phyloP scores from a whole-genome alignment of 2,113 vertebrate genomes.

The Athene cunicularia region DNA sequence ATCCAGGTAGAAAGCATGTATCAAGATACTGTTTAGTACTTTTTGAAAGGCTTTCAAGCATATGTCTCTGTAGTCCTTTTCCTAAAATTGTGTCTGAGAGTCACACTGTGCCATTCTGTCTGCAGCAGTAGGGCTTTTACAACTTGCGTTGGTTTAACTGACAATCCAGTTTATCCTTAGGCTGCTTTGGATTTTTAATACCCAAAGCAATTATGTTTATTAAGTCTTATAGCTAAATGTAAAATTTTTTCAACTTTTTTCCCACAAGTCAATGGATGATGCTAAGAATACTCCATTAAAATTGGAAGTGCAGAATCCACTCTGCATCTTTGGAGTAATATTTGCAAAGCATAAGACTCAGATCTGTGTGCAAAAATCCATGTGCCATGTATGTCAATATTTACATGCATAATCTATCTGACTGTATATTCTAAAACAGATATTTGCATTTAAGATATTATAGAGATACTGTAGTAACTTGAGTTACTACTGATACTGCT shows the following conservation, averaged over 20 bases:
- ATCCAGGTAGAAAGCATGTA: not conserved
- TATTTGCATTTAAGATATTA: not conserved
- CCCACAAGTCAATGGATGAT: not conserved
- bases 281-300: not conserved
- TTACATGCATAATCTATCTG: not conserved
- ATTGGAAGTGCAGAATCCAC: not conserved
- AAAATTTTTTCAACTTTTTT: not conserved
- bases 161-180: not conserved
- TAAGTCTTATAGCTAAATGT: accelerated
- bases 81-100: not conserved
- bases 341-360: not conserved
- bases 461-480: not conserved
- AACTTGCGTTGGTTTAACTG: not conserved
- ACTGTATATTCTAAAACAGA: not conserved
- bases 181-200: not conserved
- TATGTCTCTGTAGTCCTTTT: not conserved
- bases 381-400: not conserved
- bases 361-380: not conserved
- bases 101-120: not conserved
- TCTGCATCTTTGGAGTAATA: not conserved
- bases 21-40: not conserved
- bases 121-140: not conserved
- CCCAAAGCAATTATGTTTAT: not conserved
- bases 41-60: not conserved
- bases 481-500: not conserved